Conservation (phyloP, 2,888 invertebrate species). For the Papilio elwesi region DNA sequence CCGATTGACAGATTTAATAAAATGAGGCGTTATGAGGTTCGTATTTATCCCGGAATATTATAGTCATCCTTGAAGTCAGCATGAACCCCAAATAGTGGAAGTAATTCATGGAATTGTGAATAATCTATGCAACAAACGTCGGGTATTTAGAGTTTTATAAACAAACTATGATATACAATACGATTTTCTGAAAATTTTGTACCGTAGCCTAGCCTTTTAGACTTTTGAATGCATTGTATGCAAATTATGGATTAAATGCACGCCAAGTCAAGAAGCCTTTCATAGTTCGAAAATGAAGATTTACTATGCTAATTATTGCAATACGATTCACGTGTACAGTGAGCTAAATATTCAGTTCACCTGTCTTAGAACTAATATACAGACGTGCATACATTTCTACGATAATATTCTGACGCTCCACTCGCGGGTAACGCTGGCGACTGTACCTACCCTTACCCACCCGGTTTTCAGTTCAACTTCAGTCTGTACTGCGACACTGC, state of each 20-base stretch:
- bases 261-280: not conserved
- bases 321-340: not conserved
- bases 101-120: too few species aligned
- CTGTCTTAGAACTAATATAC: not conserved
- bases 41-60: too few species aligned
- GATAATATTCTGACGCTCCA: not conserved
- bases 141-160: too few species aligned
- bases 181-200: not conserved
- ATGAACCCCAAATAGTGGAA: too few species aligned
- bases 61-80: too few species aligned
- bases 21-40: too few species aligned
- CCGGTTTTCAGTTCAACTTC: constrained; percentile 27
- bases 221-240: not conserved
- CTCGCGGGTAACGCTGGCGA: constrained; percentile 25
- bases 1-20: too few species aligned
- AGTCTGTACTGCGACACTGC: constrained; percentile 31
- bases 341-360: not conserved
- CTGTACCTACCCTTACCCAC: constrained; percentile 33
- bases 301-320: not conserved
- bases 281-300: not conserved
- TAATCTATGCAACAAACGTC: too few species aligned
- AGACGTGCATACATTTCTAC: not conserved
- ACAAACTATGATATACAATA: too few species aligned
- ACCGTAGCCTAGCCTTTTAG: not conserved
- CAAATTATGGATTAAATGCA: not conserved